Base-by-base conservation (phyloP, 2,888 invertebrate genomes). In the Anarsia innoxiella region DNA sequence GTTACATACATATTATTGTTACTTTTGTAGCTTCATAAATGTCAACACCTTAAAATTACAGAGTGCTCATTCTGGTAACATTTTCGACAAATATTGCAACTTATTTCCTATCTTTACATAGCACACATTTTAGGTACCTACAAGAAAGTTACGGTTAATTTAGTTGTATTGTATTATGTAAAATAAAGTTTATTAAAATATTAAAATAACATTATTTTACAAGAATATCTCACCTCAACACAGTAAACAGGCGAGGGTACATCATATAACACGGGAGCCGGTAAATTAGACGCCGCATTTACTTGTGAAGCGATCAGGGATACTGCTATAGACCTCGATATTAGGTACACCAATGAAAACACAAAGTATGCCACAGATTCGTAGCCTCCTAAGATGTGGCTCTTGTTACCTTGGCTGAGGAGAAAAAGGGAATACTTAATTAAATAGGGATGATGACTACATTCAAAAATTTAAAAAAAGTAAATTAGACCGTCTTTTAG, bases 271-370 rank as follows among this genome's bases (percentile, higher is more conserved):
- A 88, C 78, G 0, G 86, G 74, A 0, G 88, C 87, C 0, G 89
- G 88, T 1, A 86, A 72, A 16, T 69, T 62, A 3, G 89, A 88
- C 2, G 88, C 87, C 3, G 87, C 80, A 52, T 89, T 79, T 1
- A 90, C 84, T 42, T 86, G 77, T 0, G 90, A 87, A 0, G 90
- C 90, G 33, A 86, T 88, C 25, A 90, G 59, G 0, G 90, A 90
- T 0, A 91, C 89, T 0, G 88, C 86, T 0, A 88, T 67, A 0
- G 90, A 88, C 33, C 91, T 76, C 3, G 83, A 67, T 31, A 91
- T 74, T 14, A 91, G 66, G 53, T 88, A 91, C 8, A 88, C 87
- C 42, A 91, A 86, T 0, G 91, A 92, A 56, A 87, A 90, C 31
- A 89, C 72, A 49, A 90, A 90, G 60, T 91, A 91, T 1, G 86